Conservation (phyloP, 2,797 vertebrate species). For the Halcyon badia region DNA sequence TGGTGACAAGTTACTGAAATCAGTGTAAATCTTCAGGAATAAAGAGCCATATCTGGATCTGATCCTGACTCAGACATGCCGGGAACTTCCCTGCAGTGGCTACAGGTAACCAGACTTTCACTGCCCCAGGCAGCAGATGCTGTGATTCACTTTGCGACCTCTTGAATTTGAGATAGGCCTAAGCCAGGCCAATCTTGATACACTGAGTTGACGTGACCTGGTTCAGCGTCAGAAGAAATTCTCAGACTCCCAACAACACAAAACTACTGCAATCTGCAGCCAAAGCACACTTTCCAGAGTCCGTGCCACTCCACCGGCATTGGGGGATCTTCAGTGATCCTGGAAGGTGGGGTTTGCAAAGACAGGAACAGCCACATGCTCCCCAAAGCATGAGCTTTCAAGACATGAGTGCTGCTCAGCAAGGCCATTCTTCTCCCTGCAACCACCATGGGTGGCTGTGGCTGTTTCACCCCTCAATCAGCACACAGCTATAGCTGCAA, state of each 20-base stretch:
- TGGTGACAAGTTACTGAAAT: conserved; percentile 14
- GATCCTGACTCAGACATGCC: not conserved
- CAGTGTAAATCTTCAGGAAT: conserved; percentile 7
- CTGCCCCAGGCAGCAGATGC: not conserved
- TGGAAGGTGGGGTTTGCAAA: not conserved
- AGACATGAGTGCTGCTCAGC: not conserved
- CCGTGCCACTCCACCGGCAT: fast-evolving
- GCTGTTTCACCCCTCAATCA: not conserved
- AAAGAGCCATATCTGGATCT: not conserved
- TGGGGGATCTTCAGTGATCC: not conserved
- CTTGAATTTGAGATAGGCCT: not conserved
- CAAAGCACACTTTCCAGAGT: not conserved
- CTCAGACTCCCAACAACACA: not conserved
- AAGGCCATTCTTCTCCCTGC: not conserved
- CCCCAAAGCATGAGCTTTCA: not conserved
- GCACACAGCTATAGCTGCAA: not conserved
- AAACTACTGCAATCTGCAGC: not conserved
- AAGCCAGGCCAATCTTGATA: not conserved
- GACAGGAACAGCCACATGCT: fast-evolving
- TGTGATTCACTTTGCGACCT: not conserved
- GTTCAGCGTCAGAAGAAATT: not conserved
- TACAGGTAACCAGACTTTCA: not conserved
- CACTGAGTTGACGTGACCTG: not conserved
- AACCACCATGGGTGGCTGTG: not conserved
- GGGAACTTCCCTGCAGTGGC: not conserved